Conservation (phyloP, 2,797 vertebrate species). For the Phalanger gymnotis region DNA sequence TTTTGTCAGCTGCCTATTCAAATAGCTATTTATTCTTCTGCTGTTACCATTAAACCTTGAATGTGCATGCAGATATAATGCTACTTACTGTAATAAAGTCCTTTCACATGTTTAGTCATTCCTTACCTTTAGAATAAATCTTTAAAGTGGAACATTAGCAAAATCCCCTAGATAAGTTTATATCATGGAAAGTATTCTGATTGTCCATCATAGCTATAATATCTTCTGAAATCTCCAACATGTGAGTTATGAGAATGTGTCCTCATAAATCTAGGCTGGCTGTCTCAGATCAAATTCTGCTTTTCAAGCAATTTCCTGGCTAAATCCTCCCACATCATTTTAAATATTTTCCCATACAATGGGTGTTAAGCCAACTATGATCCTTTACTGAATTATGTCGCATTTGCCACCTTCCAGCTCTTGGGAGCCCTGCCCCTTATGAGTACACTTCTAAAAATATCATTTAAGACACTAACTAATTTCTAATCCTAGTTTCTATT, state of each 20-base stretch:
- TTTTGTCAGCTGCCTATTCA: not conserved
- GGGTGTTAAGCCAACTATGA: constrained; percentile 78
- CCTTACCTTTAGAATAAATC: constrained; percentile 7
- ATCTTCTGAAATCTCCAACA: constrained; percentile 61
- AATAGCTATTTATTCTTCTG: not conserved
- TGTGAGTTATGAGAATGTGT: constrained; percentile 46
- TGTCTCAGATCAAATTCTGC: constrained; percentile 81
- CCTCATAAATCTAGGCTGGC: constrained; percentile 72
- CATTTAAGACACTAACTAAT: constrained; percentile 83
- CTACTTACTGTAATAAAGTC: not conserved
- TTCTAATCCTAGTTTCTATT: constrained; percentile 83
- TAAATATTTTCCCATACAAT: constrained; percentile 76
- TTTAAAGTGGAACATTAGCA: not conserved
- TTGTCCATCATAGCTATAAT: rapidly evolving
- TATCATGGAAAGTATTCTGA: not conserved
- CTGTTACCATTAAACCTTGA: not conserved
- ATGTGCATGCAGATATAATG: not conserved
- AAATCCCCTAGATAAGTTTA: not conserved
- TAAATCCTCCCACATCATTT: constrained; percentile 79
- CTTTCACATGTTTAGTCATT: not conserved
- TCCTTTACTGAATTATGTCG: constrained; percentile 73
- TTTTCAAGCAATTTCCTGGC: constrained; percentile 81
- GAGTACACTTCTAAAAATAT: constrained; percentile 85
- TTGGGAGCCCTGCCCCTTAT: constrained; percentile 82
- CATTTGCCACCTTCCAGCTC: constrained; percentile 68